A percentile compares a stretch with the other conserved stretches of the same genome.
These are phyloP conservation scores for Dendrocopos noguchii DNA, from an alignment of 2,113 vertebrate genomes.

Conservation along the genomic window DNA sequence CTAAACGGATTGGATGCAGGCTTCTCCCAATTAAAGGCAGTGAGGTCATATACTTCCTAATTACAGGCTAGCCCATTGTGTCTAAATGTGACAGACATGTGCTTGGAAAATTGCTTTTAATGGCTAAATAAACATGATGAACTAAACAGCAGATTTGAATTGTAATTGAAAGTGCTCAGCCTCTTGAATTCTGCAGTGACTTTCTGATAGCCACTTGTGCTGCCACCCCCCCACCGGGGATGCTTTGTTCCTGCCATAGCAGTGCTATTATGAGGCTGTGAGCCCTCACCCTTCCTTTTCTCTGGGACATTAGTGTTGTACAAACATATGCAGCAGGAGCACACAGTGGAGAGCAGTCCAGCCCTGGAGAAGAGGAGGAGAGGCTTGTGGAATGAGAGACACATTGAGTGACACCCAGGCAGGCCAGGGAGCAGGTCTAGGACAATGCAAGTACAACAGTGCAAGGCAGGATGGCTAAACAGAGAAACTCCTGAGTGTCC, in stretches of 20 bases:
- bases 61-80: slow-evolving; percentile 63
- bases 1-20: slow-evolving; percentile 51
- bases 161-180: slow-evolving; percentile 7
- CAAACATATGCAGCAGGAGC: not conserved
- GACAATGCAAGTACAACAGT: not conserved
- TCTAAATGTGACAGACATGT: slow-evolving; percentile 69
- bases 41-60: slow-evolving; percentile 66
- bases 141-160: slow-evolving; percentile 45
- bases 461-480: not conserved
- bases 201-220: not conserved
- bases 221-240: not conserved
- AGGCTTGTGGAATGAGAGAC: not conserved
- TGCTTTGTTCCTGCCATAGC: slow-evolving; percentile 9
- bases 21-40: slow-evolving; percentile 69
- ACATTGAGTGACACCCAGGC: not conserved
- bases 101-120: slow-evolving; percentile 65
- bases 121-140: slow-evolving; percentile 57
- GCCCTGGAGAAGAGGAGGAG: not conserved
- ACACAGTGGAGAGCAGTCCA: not conserved
- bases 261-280: not conserved
- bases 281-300: not conserved
- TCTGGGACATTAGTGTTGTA: not conserved
- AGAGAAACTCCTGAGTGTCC: not conserved
- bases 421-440: not conserved
- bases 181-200: slow-evolving; percentile 13